These are phyloP conservation scores for Pristionchus pacificus DNA, from an alignment of 1,140 invertebrate species.

Conservation along the genomic window DNA sequence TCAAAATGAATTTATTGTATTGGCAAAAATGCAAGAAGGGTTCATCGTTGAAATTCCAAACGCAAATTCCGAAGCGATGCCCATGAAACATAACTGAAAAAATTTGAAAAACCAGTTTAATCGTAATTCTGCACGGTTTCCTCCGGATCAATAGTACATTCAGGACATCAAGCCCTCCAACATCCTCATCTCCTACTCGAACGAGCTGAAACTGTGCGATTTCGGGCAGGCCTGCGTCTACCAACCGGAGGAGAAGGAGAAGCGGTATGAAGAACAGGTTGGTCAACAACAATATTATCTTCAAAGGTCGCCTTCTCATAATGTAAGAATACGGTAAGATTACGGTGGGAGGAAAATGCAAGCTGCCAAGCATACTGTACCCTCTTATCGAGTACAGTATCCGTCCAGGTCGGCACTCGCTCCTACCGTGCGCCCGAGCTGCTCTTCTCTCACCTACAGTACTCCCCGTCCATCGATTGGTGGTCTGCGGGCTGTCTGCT, in stretches of 20 bases:
- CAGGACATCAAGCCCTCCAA: not conserved
- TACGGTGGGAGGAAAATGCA: no score
- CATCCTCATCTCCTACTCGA: not conserved
- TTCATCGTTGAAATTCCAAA: no score
- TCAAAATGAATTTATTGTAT: no score
- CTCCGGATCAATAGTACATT: not conserved
- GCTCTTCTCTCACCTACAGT: not conserved
- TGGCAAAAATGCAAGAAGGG: no score
- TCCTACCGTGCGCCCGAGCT: not conserved
- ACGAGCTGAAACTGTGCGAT: not conserved
- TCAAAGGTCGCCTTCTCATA: no score
- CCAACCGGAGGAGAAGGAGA: not conserved
- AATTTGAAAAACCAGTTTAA: no score
- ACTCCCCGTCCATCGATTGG: not conserved
- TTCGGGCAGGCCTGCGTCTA: not conserved
- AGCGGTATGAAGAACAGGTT: not conserved
- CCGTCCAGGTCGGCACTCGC: not conserved
- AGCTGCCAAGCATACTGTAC: no score
- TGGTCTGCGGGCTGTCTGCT: not conserved
- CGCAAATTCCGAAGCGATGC: no score
- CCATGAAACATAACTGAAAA: no score
- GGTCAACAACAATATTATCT: not conserved
- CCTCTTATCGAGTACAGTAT: not conserved
- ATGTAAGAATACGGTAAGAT: no score
- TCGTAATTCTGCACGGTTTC: not conserved